Evolutionary conservation across 2,888 invertebrate genomes (phyloP).

Genomic region (Ectemnius continuus): DNA sequence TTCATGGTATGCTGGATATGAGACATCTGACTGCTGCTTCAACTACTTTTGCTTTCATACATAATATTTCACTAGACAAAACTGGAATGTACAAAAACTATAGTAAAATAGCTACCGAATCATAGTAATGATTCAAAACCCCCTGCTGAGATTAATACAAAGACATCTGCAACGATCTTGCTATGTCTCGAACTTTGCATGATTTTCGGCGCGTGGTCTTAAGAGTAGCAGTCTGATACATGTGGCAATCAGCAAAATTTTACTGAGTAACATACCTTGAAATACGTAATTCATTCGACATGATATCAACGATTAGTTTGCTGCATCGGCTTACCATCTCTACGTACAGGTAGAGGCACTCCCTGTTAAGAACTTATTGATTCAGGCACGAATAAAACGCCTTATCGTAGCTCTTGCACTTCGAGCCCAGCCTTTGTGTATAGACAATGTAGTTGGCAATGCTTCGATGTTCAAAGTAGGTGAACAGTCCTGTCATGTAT

Average conservation of each 20-base stretch:
- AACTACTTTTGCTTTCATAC: no score
- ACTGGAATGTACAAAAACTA: constrained; percentile 9
- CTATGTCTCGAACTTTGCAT: constrained; percentile 3
- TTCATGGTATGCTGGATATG: no score
- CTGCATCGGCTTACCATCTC: no score
- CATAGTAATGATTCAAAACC: constrained; percentile 17
- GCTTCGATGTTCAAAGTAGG: constrained; percentile 67
- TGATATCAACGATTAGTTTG: no score
- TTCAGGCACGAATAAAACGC: constrained; percentile 75
- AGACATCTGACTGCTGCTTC: no score
- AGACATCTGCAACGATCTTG: constrained; percentile 21
- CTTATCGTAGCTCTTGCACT: constrained; percentile 75
- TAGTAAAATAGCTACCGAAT: constrained; percentile 16
- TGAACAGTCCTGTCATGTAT: constrained; percentile 73
- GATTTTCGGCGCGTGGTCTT: constrained; percentile 29
- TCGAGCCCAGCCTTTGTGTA: constrained; percentile 79
- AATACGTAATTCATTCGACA: no score
- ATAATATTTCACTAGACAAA: constrained; percentile 7
- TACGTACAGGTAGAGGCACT: no score
- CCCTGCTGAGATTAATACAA: constrained; percentile 21
- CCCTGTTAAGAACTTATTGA: constrained; percentile 40
- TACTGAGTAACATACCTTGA: no score
- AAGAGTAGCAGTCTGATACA: constrained; percentile 34
- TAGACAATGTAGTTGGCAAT: constrained; percentile 72
- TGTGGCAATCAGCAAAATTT: constrained; percentile 2